A percentile compares a stretch with the other conserved stretches of the same genome.
Conservation (phyloP, 2,888 invertebrate species). For the Lampropteryx suffumata region DNA sequence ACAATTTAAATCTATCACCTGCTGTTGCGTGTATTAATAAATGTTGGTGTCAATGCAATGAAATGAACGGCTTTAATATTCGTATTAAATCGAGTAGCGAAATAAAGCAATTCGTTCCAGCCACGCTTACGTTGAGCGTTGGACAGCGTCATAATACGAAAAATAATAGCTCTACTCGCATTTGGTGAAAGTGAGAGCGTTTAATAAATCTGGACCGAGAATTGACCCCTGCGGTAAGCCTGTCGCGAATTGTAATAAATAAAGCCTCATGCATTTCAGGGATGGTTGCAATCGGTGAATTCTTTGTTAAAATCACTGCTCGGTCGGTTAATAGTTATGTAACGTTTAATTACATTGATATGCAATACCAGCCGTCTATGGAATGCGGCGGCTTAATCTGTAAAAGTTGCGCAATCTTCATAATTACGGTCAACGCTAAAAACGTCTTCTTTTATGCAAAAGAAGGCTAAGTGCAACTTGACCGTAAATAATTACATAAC, state of each 20-base stretch:
- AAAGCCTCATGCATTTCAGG: not conserved
- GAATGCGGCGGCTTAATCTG: constrained; percentile 33
- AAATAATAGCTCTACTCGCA: constrained; percentile 41
- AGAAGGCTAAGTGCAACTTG: constrained; percentile 44
- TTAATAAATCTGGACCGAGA: constrained; percentile 53
- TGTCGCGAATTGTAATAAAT: constrained; percentile 37
- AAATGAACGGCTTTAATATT: constrained; percentile 13
- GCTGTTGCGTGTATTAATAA: not conserved
- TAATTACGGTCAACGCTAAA: constrained; percentile 41
- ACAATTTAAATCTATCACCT: constrained; percentile 5
- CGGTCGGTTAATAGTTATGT: constrained; percentile 23
- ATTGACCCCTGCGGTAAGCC: constrained; percentile 62
- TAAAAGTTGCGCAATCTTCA: constrained; percentile 31
- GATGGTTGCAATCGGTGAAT: constrained; percentile 1
- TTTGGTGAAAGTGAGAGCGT: constrained; percentile 72
- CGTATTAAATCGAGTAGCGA: constrained; percentile 26
- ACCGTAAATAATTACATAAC: constrained; percentile 52
- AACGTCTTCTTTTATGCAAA: constrained; percentile 52
- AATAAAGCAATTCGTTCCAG: constrained; percentile 26
- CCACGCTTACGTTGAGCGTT: constrained; percentile 23
- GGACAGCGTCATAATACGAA: constrained; percentile 37
- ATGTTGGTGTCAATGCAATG: constrained; percentile 11
- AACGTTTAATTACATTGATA: constrained; percentile 36
- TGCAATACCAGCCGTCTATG: constrained; percentile 23
- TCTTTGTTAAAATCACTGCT: constrained; percentile 12